Conservation (phyloP, 1,140 invertebrate species). For the Drosophila erecta region DNA sequence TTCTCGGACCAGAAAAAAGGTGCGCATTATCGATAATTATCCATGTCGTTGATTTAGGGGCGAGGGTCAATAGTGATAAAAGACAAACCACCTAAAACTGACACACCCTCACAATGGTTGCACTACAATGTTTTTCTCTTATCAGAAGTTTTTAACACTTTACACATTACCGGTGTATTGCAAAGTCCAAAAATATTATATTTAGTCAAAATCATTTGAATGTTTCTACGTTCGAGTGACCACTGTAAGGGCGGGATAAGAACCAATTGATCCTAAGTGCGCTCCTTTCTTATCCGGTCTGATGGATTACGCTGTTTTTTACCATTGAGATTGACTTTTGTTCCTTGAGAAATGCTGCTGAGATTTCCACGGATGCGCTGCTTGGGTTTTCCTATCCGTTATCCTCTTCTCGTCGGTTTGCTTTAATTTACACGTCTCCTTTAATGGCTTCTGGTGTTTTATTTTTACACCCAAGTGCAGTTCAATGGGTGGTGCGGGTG, state of each 20-base stretch:
- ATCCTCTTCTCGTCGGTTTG: constrained; percentile 11
- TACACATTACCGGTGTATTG: not conserved
- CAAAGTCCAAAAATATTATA: not conserved
- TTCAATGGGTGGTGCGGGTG: constrained; percentile 45
- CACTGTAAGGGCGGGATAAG: constrained; percentile 8
- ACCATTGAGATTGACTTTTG: constrained; percentile 76
- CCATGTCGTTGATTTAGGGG: constrained; percentile 20
- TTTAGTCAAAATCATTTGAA: not conserved
- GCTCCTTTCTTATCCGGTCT: constrained; percentile 23
- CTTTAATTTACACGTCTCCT: constrained; percentile 32
- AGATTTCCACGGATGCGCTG: constrained; percentile 43
- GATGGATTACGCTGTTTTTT: constrained; percentile 53
- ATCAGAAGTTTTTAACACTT: not conserved
- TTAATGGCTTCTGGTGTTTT: constrained; percentile 34
- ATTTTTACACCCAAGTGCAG: constrained; percentile 43
- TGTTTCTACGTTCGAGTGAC: not conserved
- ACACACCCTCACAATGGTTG: not conserved
- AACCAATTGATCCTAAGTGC: constrained; percentile 24
- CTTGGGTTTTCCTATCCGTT: constrained; percentile 22
- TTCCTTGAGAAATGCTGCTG: constrained; percentile 60
- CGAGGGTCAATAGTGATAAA: constrained; percentile 16
- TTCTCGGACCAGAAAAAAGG: constrained; percentile 17
- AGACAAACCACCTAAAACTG: constrained; percentile 11
- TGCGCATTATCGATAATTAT: constrained; percentile 40
- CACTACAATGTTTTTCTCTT: not conserved